Base-by-base conservation (phyloP, 1,140 invertebrate species). In the Centruroides vittatus region DNA sequence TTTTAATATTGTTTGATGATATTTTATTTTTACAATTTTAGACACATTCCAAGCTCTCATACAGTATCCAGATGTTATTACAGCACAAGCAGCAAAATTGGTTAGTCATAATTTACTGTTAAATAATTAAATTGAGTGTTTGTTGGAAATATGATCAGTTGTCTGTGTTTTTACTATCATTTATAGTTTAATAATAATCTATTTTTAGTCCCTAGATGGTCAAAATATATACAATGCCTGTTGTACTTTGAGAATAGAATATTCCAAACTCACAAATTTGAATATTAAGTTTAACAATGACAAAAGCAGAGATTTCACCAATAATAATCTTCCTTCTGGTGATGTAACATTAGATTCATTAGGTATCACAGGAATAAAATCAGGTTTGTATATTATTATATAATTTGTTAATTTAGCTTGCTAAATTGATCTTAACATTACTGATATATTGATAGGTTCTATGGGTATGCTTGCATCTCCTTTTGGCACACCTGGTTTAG, bases 201-300 rank as follows among this genome's bases (percentile, higher is more conserved):
- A 7, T 57, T 74, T 75, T 3, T 81, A 93, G 84, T 84, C 89
- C 50, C 78, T 99, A 66, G 93, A 99, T 74, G 93, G 94, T 0
- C 95, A 98, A 77, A 98, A 98, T 73, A 96, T 99, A 69, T 99
- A 98, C 83, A 98, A 95, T 76, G 93, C 90, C 53, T 98, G 95
- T 79, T 98, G 95, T 80, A 98, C 93, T n/a, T 79, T 99, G 68
- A 88, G 93, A 72, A 98, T 99, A 70, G 96, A 99, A 76, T 99
- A 95, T 79, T 96, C 92, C 67, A 99, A 99, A 78, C 84, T 99
- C 81, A 86, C 88, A 62, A 93, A 88, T 62, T 79, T 99, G 63
- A 98, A 98, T 77, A 94, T 99, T 47, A 98, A 97, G 75, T 99
- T 95, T 79, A 99, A 99, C 80, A 99, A 99, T 77, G 96, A 99